Base-by-base conservation (phyloP, 2,113 vertebrate genomes). In the Toxotes chatareus region DNA sequence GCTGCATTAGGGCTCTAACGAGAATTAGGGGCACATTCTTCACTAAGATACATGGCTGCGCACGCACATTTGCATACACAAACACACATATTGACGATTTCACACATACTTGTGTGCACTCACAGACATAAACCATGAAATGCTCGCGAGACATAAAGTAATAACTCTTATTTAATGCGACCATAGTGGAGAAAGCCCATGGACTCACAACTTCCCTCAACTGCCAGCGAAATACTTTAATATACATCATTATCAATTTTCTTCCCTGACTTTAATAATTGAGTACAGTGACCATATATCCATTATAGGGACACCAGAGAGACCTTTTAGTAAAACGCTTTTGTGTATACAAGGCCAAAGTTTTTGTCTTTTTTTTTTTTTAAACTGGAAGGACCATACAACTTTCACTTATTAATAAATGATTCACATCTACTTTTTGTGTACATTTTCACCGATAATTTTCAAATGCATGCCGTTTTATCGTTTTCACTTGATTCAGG, bases 1-100 rank as follows among this genome's bases (percentile, higher is more conserved):
- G 84, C 66, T 87, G 81, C 84, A 86, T 93, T 89, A 91, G 55
- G 59, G 79, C 73, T 78, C 64, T 84, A 89, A 86, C 60, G 47
- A 88, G 82, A 88, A 82, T 76, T 66, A 77, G 78, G 76, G 67
- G 67, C 32, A 47, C 73, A 78, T 86, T 85, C 71, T 53, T 91
- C 79, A 86, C 51, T 2, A 31, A 80, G 88, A 89, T 46, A 4
- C 82, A 87, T 12, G 76, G 73, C 47, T 65, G 55, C 42, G 23
- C 23, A 16, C 4, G 60, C 21, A 0, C 36, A 80, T 86, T 81
- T 79, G 71, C 80, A 67, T 73, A 32, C 65, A 71, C 44, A 73
- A 60, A 60, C 76, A 62, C 73, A 67, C 53, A 49, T 73, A 66
- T 36, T 72, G 86, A 62, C 69, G 51, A 0, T 80, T 80, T 84